These are phyloP conservation scores for Maniola jurtina DNA, from an alignment of 1,140 invertebrate genomes.

Conservation along the genomic window DNA sequence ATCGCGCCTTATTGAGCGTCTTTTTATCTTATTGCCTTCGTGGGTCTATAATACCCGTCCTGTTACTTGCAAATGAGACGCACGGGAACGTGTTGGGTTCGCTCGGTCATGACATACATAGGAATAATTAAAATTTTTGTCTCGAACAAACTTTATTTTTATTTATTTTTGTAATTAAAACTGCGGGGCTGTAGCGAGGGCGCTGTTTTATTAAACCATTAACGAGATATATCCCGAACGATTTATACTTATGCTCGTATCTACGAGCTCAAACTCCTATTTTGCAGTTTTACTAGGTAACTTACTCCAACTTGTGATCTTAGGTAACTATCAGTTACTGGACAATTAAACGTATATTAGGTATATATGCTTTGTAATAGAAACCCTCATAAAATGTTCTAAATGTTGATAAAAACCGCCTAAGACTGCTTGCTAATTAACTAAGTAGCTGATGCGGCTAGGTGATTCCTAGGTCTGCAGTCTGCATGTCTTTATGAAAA, in stretches of 20 bases:
- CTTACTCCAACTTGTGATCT: no score
- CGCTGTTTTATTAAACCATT: conserved; percentile 23
- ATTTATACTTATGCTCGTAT: background rate
- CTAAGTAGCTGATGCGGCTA: no score
- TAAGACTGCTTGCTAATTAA: no score
- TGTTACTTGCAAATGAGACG: conserved; percentile 77
- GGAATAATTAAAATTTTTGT: conserved; percentile 74
- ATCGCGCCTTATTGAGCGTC: conserved; percentile 75
- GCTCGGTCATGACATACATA: conserved; percentile 63
- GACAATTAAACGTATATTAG: no score
- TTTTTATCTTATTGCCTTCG: conserved; percentile 77
- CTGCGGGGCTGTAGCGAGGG: conserved; percentile 7
- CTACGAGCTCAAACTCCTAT: background rate
- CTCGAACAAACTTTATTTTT: conserved; percentile 33
- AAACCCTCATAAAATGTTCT: no score
- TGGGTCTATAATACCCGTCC: conserved; percentile 75
- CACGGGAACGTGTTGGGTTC: conserved; percentile 63
- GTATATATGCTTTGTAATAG: no score
- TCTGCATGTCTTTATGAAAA: no score
- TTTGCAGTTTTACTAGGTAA: no score
- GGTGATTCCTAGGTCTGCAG: no score
- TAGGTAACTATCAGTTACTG: no score
- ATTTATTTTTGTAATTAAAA: conserved; percentile 10
- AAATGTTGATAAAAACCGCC: no score
- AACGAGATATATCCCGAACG: conserved; percentile 9